Conservation (phyloP, 2,113 vertebrate genomes). For the Hirundichthys speculiger region DNA sequence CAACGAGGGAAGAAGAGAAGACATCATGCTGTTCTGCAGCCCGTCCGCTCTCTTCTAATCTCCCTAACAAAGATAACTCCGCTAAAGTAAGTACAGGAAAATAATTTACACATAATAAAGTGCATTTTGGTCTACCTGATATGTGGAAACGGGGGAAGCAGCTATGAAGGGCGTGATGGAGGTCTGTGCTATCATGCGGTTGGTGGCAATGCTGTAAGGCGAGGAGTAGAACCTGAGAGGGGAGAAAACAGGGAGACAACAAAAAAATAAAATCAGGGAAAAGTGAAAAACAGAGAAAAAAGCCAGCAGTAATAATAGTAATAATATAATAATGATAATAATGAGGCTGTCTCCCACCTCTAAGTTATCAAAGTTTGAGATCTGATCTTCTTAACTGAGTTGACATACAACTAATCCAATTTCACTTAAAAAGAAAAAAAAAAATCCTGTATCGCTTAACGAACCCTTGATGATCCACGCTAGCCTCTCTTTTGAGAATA, state of each 20-base stretch:
- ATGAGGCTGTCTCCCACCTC: too few relatives aligned
- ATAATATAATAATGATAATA: too few relatives aligned
- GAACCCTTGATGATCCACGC: too few relatives aligned
- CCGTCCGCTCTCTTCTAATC: slow-evolving; percentile 27
- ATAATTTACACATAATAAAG: slow-evolving; percentile 21
- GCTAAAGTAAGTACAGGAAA: slow-evolving; percentile 31
- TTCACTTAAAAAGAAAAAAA: too few relatives aligned
- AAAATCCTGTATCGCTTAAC: too few relatives aligned
- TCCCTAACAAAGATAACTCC: slow-evolving; percentile 35
- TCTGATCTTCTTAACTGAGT: too few relatives aligned
- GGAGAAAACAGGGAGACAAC: slow-evolving; percentile 48
- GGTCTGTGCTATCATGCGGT: slow-evolving; percentile 99
- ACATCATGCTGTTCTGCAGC: slow-evolving; percentile 49
- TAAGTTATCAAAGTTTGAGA: too few relatives aligned
- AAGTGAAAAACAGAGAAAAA: too few relatives aligned
- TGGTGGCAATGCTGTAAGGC: slow-evolving; percentile 98
- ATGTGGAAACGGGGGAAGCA: slow-evolving; percentile 97
- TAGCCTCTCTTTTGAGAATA: too few relatives aligned
- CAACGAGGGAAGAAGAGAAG: slow-evolving; percentile 48
- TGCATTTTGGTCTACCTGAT: slow-evolving; percentile 87
- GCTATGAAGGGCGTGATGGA: slow-evolving; percentile 98
- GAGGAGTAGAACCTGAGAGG: slow-evolving; percentile 95
- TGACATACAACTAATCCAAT: too few relatives aligned
- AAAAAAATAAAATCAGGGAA: too few relatives aligned
- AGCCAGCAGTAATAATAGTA: too few relatives aligned